phyloP scores from a whole-genome alignment of 1,140 invertebrate genomes.

The Plutomurus gul region DNA sequence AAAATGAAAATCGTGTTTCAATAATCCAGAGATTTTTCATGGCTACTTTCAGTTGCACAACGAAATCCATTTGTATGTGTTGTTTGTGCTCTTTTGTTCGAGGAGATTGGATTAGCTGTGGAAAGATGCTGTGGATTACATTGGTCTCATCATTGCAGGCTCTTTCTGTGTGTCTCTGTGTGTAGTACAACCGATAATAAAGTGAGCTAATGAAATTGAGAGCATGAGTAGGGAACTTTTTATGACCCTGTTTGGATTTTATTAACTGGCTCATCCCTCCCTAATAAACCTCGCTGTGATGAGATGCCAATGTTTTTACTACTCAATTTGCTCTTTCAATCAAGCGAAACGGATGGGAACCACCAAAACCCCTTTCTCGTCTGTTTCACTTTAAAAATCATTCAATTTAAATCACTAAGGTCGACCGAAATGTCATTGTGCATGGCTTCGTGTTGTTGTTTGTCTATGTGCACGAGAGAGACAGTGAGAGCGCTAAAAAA shows the following conservation, averaged over 20 bases:
- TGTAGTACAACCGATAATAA: neutral
- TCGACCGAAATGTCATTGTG: too few relatives aligned
- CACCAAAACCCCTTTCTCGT: neutral
- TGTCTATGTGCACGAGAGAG: too few relatives aligned
- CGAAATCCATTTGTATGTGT: constrained; percentile 2
- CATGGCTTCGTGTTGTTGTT: too few relatives aligned
- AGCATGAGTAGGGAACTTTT: constrained; percentile 28
- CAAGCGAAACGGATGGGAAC: neutral
- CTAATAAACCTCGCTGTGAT: constrained; percentile 5
- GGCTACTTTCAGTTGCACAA: neutral
- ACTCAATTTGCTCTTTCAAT: constrained; percentile 29
- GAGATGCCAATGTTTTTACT: constrained; percentile 18
- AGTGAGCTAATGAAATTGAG: constrained; percentile 27
- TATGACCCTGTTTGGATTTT: constrained; percentile 21
- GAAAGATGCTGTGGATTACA: too few relatives aligned
- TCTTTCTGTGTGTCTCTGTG: too few relatives aligned
- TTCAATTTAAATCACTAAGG: neutral
- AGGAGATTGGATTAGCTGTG: neutral
- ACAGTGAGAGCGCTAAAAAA: too few relatives aligned
- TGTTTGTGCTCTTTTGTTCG: neutral
- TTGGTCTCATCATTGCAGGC: neutral
- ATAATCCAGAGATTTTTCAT: neutral
- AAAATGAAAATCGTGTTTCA: constrained; percentile 25
- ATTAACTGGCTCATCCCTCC: constrained; percentile 22
- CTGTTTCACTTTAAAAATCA: neutral